Evolutionary conservation across 2,113 vertebrate genomes (phyloP), one percentile per base, ranked within the genome.

Genomic region (Regulus satrapa): DNA sequence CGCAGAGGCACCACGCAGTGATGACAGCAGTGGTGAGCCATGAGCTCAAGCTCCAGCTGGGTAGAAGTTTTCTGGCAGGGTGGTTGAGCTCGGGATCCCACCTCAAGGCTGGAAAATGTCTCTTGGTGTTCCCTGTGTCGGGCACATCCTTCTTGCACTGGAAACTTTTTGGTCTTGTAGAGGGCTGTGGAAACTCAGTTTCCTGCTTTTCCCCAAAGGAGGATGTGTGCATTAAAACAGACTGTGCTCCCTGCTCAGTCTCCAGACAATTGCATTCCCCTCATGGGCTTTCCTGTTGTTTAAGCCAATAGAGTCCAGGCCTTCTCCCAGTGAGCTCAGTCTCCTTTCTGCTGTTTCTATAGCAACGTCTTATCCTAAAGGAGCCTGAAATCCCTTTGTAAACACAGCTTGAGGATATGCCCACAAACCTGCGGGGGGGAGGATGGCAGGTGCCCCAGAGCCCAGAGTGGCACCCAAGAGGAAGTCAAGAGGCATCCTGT

Each of bases 321-420:
- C 75, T 69, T 80, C 75, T 79, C 88, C 92, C 92, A 83, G 58
- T 5, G 78, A 83, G 78, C 67, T 94, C 85, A 62, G 61, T 66
- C 85, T 90, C 79, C 79, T 72, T 66, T 95, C 91, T 90, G 59
- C 85, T 66, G 94, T 97, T 97, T 96, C 95, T 92, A 97, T 97
- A 80, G 96, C 95, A 97, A 97, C 92, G 2, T 74, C 82, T 95
- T 86, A 94, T 77, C 92, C 94, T 90, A 90, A 88, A 92, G 77
- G 72, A 92, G 79, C 59, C 82, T 92, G 94, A 92, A 96, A 96
- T 95, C 92, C 79, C 67, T 67, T 23, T 83, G 94, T 93, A 95
- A 94, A 97, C 83, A 93, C 88, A 80, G 85, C 56, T 66, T 88
- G 94, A 94, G 92, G 79, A 88, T 69, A 43, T 95, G 88, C 94